Conservation (phyloP, 2,113 vertebrate species). For the Chaetodon trifascialis region DNA sequence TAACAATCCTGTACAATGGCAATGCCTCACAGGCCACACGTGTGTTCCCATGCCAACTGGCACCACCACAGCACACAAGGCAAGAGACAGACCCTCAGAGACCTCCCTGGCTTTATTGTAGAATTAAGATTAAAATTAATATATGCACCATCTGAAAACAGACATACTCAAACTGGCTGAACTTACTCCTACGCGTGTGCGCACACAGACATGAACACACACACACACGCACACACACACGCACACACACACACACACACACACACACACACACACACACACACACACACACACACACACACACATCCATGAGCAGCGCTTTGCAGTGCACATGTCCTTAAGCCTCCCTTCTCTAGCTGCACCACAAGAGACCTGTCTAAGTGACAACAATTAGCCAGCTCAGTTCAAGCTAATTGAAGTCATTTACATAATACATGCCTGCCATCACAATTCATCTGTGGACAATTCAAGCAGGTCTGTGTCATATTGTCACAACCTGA, state of each 20-base stretch:
- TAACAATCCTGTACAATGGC: conserved; percentile 36
- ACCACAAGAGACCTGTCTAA: conserved; percentile 71
- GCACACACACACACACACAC: not conserved
- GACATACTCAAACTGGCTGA: conserved; percentile 27
- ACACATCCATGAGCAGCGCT: not conserved
- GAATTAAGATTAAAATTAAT: conserved; percentile 54
- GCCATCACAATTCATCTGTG: conserved; percentile 70
- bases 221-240: not conserved
- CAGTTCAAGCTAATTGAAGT: conserved; percentile 81
- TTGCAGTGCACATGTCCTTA: conserved; percentile 24
- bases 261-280: too few species aligned
- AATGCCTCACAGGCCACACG: conserved; percentile 25
- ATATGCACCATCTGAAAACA: conserved; percentile 27
- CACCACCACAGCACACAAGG: conserved; percentile 7
- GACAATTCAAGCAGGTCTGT: conserved; percentile 69
- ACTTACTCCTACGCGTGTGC: not conserved
- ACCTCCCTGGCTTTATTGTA: conserved; percentile 43
- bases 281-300: not conserved
- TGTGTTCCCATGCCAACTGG: conserved; percentile 77
- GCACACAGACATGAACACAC: not conserved
- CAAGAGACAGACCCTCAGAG: conserved; percentile 24
- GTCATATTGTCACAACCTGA: conserved; percentile 58
- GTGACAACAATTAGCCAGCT: conserved; percentile 82
- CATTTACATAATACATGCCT: conserved; percentile 79
- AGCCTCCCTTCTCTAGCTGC: conserved; percentile 55